A percentile compares a stretch with the other conserved stretches of the same genome.
Evolutionary conservation across 2,113 vertebrate species (phyloP).

Genomic region (Saccopteryx leptura): DNA sequence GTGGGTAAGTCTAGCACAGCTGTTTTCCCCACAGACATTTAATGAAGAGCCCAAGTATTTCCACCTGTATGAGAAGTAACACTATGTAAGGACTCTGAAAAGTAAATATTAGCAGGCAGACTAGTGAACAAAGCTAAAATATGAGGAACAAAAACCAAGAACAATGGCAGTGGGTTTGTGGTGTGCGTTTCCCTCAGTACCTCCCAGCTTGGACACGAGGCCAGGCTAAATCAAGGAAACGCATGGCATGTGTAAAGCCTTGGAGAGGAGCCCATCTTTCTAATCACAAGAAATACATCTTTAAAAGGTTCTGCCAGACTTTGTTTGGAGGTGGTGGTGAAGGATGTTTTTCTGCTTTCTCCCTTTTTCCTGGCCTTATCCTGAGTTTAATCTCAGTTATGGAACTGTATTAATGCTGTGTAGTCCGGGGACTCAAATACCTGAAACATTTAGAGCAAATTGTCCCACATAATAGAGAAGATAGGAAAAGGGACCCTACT

Average conservation of each 20-base stretch:
- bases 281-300: not conserved
- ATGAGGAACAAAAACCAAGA: not conserved
- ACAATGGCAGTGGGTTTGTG: not conserved
- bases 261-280: not conserved
- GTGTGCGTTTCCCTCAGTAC: not conserved
- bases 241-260: not conserved
- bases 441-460: not conserved
- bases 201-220: not conserved
- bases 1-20: too few relatives aligned
- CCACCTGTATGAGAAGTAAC: not conserved
- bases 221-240: not conserved
- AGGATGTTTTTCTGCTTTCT: not conserved
- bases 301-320: not conserved
- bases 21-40: not conserved
- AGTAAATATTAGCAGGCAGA: not conserved
- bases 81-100: not conserved
- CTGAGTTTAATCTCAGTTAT: not conserved
- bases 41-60: not conserved
- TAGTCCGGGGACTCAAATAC: rapidly evolving
- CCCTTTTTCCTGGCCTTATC: not conserved
- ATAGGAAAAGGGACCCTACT: not conserved
- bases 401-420: not conserved
- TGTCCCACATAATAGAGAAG: not conserved
- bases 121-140: not conserved
- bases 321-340: rapidly evolving